phyloP scores from a whole-genome alignment of 2,888 invertebrate species.

The Megalurothrips usitatus region DNA sequence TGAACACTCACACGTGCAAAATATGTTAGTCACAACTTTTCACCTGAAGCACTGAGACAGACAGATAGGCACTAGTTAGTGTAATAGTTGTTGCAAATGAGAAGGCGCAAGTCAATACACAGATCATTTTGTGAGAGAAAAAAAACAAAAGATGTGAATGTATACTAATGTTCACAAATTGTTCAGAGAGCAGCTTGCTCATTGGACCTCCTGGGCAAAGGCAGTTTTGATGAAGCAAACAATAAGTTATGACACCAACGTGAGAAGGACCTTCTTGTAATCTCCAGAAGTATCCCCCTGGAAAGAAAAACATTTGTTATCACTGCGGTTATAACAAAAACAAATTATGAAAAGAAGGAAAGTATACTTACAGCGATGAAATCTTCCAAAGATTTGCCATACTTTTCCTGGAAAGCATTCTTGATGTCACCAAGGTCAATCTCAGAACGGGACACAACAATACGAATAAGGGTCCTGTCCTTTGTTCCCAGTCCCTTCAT shows the following conservation, averaged over 20 bases:
- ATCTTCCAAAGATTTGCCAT: constrained; percentile 74
- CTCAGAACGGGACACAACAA: constrained; percentile 84
- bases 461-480: constrained; percentile 86
- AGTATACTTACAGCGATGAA: constrained; percentile 74
- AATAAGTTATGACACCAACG: constrained; percentile 63
- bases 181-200: constrained; percentile 6
- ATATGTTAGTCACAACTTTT: not conserved
- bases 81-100: not conserved
- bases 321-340: constrained; percentile 14
- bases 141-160: not conserved
- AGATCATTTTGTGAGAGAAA: not conserved
- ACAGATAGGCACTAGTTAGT: constrained; percentile 3
- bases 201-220: not conserved
- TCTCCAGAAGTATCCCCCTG: constrained; percentile 91
- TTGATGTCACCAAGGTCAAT: constrained; percentile 91
- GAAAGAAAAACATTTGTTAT: constrained; percentile 46
- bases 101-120: not conserved
- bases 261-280: constrained; percentile 85
- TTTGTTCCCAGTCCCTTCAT: constrained; percentile 90
- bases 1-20: not conserved
- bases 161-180: not conserved
- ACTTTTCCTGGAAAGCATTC: constrained; percentile 77
- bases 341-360: constrained; percentile 33
- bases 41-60: not conserved
- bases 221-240: not conserved